phyloP scores from a whole-genome alignment of 37 sponge, comb jelly and placozoan genomes.

The Spongilla lacustris region DNA sequence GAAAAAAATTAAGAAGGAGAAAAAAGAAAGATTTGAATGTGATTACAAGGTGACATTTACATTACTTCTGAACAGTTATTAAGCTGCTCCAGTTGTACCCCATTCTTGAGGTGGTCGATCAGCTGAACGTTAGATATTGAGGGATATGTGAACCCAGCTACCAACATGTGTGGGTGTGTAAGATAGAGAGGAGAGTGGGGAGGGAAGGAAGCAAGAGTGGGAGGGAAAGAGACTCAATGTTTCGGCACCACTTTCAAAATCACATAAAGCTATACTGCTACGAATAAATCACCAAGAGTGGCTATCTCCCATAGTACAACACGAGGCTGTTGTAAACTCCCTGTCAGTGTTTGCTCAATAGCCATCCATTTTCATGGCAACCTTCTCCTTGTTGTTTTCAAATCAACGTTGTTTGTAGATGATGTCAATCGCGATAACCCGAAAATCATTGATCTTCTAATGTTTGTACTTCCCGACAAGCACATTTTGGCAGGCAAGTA shows the following conservation, averaged over 20 bases:
- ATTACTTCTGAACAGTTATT: constrained; percentile 59
- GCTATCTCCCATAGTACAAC: constrained; percentile 78
- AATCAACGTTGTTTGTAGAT: constrained; percentile 61
- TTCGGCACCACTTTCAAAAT: no score
- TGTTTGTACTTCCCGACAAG: constrained; percentile 67
- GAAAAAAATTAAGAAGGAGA: background rate
- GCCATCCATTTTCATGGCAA: constrained; percentile 85
- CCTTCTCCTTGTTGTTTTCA: constrained; percentile 74
- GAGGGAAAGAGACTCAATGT: no score
- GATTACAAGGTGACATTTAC: constrained; percentile 27
- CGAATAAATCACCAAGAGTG: constrained; percentile 53
- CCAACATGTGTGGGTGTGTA: no score
- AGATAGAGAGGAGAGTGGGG: background rate
- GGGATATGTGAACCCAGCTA: constrained; percentile 73
- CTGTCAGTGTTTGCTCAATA: constrained; percentile 66
- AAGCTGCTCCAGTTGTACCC: constrained; percentile 61
- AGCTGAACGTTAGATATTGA: constrained; percentile 21
- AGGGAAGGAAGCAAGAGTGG: no score
- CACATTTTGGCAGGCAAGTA: constrained; percentile 78
- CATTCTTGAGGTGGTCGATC: constrained; percentile 33
- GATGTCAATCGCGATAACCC: constrained; percentile 63
- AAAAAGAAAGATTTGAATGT: background rate
- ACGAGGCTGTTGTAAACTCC: constrained; percentile 75
- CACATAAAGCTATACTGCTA: no score
- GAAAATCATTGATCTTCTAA: constrained; percentile 81